phyloP scores from a whole-genome alignment of 2,797 vertebrate genomes.

The Australoheros facetus region DNA sequence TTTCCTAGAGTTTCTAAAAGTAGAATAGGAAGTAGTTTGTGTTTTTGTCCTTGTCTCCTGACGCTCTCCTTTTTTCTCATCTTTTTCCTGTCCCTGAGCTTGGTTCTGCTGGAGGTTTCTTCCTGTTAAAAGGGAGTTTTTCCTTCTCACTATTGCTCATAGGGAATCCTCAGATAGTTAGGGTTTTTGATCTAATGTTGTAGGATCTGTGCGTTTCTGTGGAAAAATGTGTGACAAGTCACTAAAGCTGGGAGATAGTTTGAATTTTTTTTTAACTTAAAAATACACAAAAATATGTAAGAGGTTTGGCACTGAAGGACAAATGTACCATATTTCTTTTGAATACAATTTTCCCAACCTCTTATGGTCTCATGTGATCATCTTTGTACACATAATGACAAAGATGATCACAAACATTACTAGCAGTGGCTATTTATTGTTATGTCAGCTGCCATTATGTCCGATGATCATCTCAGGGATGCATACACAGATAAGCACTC shows the following conservation, averaged over 20 bases:
- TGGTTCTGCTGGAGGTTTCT: neutral
- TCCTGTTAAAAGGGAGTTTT: neutral
- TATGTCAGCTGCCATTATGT: neutral
- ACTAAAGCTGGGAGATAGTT: neutral
- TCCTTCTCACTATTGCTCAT: neutral
- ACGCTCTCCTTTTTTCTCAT: neutral
- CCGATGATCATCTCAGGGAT: neutral
- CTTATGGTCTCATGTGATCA: neutral
- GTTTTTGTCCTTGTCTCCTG: neutral
- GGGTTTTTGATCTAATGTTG: neutral
- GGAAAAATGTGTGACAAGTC: neutral
- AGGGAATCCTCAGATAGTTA: neutral
- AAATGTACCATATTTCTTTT: neutral
- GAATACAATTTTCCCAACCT: neutral
- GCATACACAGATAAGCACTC: neutral
- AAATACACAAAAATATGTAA: neutral
- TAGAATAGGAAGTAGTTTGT: neutral
- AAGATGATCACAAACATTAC: too few relatives aligned
- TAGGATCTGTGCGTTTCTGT: neutral
- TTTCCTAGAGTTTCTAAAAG: neutral
- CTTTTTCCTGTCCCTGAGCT: neutral
- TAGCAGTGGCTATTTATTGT: neutral
- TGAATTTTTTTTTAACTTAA: neutral
- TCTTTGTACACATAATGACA: too few relatives aligned
- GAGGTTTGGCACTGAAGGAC: neutral